These are phyloP conservation scores for Aleiodes alternator DNA, from an alignment of 2,888 invertebrate genomes.

Conservation along the genomic window DNA sequence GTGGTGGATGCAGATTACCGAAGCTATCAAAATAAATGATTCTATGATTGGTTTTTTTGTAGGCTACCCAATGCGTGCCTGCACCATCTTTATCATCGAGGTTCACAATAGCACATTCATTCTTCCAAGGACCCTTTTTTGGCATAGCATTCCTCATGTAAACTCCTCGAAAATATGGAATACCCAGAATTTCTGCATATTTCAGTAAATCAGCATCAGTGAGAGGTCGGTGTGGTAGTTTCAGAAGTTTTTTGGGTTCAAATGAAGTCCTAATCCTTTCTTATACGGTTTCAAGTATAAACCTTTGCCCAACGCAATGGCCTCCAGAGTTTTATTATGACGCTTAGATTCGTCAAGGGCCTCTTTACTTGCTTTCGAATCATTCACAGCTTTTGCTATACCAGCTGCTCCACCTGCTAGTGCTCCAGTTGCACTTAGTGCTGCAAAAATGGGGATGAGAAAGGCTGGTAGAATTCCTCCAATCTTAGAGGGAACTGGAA, in stretches of 20 bases:
- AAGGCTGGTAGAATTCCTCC: background rate
- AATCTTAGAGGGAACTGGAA: background rate
- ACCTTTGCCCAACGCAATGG: constrained; percentile 67
- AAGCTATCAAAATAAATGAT: no score
- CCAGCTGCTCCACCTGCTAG: constrained; percentile 17
- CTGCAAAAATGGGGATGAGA: background rate
- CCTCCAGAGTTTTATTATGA: constrained; percentile 69
- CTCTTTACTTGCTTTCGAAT: background rate
- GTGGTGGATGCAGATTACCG: no score
- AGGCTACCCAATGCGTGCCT: no score
- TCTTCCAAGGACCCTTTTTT: no score
- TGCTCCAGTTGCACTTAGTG: background rate
- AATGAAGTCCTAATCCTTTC: constrained; percentile 50
- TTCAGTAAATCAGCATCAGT: no score
- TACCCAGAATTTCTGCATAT: no score
- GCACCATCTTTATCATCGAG: no score
- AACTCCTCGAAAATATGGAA: no score
- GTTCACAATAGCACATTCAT: no score
- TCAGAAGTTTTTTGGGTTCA: constrained; percentile 49
- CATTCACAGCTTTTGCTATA: background rate
- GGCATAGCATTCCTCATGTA: no score
- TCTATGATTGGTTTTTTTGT: no score
- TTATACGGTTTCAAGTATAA: constrained; percentile 58
- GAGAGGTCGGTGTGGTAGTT: constrained; percentile 54
- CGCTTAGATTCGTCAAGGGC: constrained; percentile 58